A percentile compares a stretch with the other conserved stretches of the same genome.
These are phyloP conservation scores for Heliothis peltigera DNA, from an alignment of 2,888 invertebrate species.

Conservation along the genomic window DNA sequence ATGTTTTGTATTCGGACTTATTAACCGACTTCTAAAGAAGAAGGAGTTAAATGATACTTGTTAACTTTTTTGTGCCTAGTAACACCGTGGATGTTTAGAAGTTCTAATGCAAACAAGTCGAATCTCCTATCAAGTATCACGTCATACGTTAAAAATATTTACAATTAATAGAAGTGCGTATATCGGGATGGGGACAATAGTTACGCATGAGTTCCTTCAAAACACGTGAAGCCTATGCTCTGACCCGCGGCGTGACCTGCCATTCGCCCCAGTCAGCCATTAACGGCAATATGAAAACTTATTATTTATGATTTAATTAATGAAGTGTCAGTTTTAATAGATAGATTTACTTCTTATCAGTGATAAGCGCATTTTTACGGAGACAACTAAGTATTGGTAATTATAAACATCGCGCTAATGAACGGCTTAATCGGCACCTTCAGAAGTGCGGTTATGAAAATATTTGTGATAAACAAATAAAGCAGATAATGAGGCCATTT, in stretches of 20 bases:
- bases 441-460: not conserved
- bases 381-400: not conserved
- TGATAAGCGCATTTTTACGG: not conserved
- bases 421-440: not conserved
- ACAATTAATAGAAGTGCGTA: slow-evolving; percentile 2
- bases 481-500: not conserved
- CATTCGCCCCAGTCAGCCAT: slow-evolving; percentile 15
- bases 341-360: not conserved
- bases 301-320: slow-evolving; percentile 13
- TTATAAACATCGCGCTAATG: slow-evolving; percentile 3
- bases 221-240: slow-evolving; percentile 39
- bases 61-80: too few species aligned
- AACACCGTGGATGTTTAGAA: not conserved
- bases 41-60: too few species aligned
- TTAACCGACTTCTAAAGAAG: too few species aligned
- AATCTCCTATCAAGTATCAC: not conserved
- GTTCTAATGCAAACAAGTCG: not conserved
- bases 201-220: slow-evolving; percentile 17
- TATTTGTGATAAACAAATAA: not conserved
- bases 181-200: slow-evolving; percentile 18
- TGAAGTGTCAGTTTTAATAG: slow-evolving; percentile 11
- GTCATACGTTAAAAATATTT: slow-evolving; percentile 23
- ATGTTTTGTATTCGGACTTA: too few species aligned
- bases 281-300: slow-evolving; percentile 30
- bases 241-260: slow-evolving; percentile 26